Evolutionary conservation across 92 coral and sea anemone genomes (phyloP).

Genomic region (Actinernus sp.): DNA sequence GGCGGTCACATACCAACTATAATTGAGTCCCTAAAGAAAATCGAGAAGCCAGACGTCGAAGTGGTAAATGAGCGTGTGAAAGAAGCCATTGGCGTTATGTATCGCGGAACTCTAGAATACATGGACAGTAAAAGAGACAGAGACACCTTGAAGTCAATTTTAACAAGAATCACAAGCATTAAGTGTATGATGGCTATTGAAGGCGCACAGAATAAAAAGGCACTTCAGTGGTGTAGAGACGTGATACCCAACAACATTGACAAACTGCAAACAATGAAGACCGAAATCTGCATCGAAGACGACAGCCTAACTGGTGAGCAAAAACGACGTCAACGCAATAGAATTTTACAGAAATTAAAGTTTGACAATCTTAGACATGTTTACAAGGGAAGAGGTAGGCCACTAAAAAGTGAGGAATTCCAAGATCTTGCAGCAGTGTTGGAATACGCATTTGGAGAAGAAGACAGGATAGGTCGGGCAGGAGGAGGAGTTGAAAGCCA

Average conservation of each 20-base stretch:
- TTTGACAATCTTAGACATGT: not conserved
- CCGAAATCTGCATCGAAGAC: slow-evolving; percentile 11
- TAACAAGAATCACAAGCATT: slow-evolving; percentile 55
- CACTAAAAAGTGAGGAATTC: slow-evolving; percentile 62
- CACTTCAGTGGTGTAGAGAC: slow-evolving; percentile 6
- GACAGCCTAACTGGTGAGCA: slow-evolving; percentile 45
- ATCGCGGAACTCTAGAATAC: slow-evolving; percentile 16
- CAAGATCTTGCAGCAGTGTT: slow-evolving; percentile 50
- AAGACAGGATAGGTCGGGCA: slow-evolving; percentile 19
- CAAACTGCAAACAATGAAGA: not conserved
- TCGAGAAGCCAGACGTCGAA: not conserved
- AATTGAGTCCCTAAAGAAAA: not conserved
- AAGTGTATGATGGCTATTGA: slow-evolving; percentile 29
- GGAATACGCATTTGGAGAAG: slow-evolving; percentile 71
- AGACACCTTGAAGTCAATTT: slow-evolving; percentile 44
- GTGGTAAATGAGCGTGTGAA: not conserved
- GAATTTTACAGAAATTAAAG: not conserved
- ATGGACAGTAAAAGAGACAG: slow-evolving; percentile 49
- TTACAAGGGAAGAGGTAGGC: slow-evolving; percentile 30
- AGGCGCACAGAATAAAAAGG: slow-evolving; percentile 22
- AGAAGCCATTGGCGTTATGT: not conserved
- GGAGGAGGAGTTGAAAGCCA: slow-evolving; percentile 71
- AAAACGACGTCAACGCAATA: slow-evolving; percentile 1
- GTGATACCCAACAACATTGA: not conserved
- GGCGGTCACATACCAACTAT: not conserved